Base-by-base conservation (phyloP, 2,888 invertebrate genomes). In the Steinernema scapterisci region DNA sequence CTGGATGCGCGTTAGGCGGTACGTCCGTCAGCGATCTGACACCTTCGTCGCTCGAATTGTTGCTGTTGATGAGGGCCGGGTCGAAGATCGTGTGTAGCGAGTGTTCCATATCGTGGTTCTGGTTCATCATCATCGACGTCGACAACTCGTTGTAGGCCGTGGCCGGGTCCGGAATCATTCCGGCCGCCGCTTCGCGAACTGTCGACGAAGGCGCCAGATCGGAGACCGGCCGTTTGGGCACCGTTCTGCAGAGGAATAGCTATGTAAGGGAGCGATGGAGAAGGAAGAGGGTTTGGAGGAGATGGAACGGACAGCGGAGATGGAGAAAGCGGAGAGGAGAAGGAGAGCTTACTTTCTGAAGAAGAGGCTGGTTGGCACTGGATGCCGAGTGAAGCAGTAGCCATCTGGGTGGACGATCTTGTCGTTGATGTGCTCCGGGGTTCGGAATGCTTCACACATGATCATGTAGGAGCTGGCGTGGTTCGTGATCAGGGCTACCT, bases 381-480 rank as follows among this genome's bases (percentile, higher is more conserved):
- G 76, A 44, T 76, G 63, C 43, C 76, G 70, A 23, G 76, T 73
- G 73, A 76, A 76, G 73, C 63, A 76, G 43, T 76, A 73, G 19
- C 76, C 76, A 70, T 76, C 76, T n/a, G 78, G 75, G 38, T 79
- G 74, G n/a, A 78, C 78, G 52, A 78, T 63, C 21, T 77, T 72
- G 31, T 83, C 83, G 48, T 71, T 75, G 7, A 78, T 79, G 71
- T 84, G 82, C 70, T 85, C 85, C 5, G 86, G 85, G 13, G 86
- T 86, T 1, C 86, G 82, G 70, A 86, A 86, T 16, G 86, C 86
- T 77, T 86, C 86, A 72, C 86, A 86, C 85, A 87, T 86, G 11
- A 86, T 86, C 84, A 86, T 84, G 72, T 84, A 86, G 9, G 84
- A 84, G 43, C 81, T 81, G 1, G 86, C 86, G 76, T 86, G 86